Conservation (phyloP, 2,113 vertebrate species). For the Phylloscopus trochilus region DNA sequence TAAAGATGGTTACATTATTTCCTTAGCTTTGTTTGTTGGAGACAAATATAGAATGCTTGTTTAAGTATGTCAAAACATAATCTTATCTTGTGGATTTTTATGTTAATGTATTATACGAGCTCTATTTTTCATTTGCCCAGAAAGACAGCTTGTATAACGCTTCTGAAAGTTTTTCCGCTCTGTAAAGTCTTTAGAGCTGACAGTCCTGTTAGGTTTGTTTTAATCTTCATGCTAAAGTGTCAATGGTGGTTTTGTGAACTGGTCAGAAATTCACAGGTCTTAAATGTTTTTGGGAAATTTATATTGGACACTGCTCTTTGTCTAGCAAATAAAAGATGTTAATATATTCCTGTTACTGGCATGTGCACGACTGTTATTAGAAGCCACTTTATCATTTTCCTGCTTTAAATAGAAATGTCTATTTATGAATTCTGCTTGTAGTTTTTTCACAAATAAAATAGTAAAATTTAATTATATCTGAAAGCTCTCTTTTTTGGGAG, state of each 20-base stretch:
- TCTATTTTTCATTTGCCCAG: constrained; percentile 90
- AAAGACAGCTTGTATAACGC: constrained; percentile 96
- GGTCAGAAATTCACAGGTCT: constrained; percentile 95
- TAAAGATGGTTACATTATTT: constrained; percentile 99
- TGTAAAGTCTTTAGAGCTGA: constrained; percentile 87
- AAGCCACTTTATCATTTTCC: constrained; percentile 95
- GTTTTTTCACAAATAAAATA: constrained; percentile 99
- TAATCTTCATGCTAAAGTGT: constrained; percentile 90
- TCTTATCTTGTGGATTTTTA: constrained; percentile 85
- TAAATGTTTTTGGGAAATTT: constrained; percentile 93
- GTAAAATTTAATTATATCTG: constrained; percentile 87
- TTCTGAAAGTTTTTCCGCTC: constrained; percentile 87
- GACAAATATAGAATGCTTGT: constrained; percentile 98
- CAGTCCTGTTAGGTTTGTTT: constrained; percentile 84
- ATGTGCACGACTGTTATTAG: constrained; percentile 99
- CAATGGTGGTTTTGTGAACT: constrained; percentile 97
- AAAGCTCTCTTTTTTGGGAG: constrained; percentile 71
- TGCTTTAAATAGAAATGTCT: constrained; percentile 99
- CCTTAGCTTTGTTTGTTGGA: constrained; percentile 96
- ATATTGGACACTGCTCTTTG: constrained; percentile 94
- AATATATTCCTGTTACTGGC: constrained; percentile 99
- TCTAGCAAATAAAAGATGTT: constrained; percentile 98
- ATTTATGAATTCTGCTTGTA: constrained; percentile 99
- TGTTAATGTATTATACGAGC: constrained; percentile 92
- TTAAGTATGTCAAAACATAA: constrained; percentile 95